Conservation (phyloP, 2,888 invertebrate genomes). For the Thymelicus lineola region DNA sequence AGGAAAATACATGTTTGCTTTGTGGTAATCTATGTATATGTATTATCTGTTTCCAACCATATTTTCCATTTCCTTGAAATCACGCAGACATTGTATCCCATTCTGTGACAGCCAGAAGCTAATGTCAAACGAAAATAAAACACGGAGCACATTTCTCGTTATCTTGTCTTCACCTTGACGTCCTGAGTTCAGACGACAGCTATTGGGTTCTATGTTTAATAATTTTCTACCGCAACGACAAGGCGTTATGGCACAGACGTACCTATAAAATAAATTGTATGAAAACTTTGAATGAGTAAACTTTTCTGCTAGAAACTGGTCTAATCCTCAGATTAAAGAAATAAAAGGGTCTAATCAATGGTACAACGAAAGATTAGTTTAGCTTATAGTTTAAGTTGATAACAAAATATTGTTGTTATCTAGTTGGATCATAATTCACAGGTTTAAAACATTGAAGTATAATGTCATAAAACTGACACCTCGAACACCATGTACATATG, state of each 20-base stretch:
- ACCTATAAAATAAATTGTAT: conserved; percentile 4
- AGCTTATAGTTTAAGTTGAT: too few relatives aligned
- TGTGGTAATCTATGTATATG: too few relatives aligned
- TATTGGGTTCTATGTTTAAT: conserved; percentile 22
- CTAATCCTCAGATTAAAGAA: too few relatives aligned
- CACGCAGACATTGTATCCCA: not conserved
- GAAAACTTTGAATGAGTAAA: not conserved
- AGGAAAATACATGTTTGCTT: too few relatives aligned
- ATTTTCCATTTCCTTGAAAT: not conserved
- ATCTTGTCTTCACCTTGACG: conserved; percentile 14
- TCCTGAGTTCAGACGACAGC: conserved; percentile 16
- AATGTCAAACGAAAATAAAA: conserved; percentile 25
- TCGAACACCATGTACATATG: too few relatives aligned
- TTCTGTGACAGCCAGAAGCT: not conserved
- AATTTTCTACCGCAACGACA: conserved; percentile 1
- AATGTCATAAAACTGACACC: too few relatives aligned
- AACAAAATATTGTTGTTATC: too few relatives aligned
- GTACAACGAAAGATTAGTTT: too few relatives aligned
- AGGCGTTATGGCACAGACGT: not conserved
- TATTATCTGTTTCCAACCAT: not conserved
- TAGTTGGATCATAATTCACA: too few relatives aligned
- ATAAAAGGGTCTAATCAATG: not conserved
- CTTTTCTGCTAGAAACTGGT: not conserved
- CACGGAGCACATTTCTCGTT: conserved; percentile 13
- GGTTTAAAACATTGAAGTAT: too few relatives aligned